Base-by-base conservation (phyloP, 2,888 invertebrate species). In the Xestia rhomboidea region DNA sequence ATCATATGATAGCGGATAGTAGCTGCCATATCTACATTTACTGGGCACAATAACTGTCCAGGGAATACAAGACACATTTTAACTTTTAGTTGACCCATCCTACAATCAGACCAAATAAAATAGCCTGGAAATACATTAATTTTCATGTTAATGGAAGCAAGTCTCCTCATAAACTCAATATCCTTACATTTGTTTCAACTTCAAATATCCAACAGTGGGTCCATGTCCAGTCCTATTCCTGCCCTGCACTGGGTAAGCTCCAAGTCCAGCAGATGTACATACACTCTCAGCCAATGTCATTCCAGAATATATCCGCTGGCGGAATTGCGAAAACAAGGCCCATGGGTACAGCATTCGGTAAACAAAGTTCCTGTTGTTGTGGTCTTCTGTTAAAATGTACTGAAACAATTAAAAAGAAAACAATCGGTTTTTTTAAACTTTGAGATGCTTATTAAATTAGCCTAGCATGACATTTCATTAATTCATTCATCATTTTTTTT, bases 231-330 rank as follows among this genome's bases (percentile, higher is more conserved):
- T 97, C 87, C 97, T 97, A n/a, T 98, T 97, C 73, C 97, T 97
- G 0, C 98, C 97, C 49, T 97, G 96, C 0, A 96, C 96, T 0
- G 99, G 99, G 94, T 99, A 99, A 1, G 98, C 99, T 4, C 99
- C 99, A 24, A 99, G 96, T 0, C 99, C 99, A 4, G 98, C 98
- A 93, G 98, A 98, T 27, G 98, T 98, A 91, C 99, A 99, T n/a
- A 99, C 98, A 93, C 98, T 98, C 94, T 99, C 99, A 0, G 99
- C 98, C 73, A 99, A 93, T 0, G 98, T 97, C 97, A 99, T 98
- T 0, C 99, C 99, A 24, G 98, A 97, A 93, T 99, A 99, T 86
- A 99, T 98, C 72, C 99, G 97, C 96, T 98, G 98, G 11, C 99
- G 98, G 94, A 99, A 99, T 75, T 98, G 98, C 68, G 98, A 97